Evolutionary conservation across 1,140 invertebrate genomes (phyloP), one percentile per base, ranked within the genome.

Genomic region (Heterodera schachtii): DNA sequence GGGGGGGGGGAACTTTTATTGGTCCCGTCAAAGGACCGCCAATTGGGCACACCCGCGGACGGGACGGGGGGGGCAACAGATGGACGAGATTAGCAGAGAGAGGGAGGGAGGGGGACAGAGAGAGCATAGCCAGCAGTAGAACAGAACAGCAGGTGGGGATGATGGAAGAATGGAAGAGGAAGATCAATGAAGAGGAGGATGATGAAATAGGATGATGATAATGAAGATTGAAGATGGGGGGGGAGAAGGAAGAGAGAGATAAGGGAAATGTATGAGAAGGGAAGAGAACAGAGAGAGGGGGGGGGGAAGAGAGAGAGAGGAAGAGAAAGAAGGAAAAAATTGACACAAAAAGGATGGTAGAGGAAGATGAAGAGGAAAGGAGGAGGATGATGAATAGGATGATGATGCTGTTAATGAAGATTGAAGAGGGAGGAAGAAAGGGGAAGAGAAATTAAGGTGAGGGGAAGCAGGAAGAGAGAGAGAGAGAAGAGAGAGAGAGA

Each of bases 21-120:
- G 69, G 69, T 9, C 57, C 69, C 69, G 69, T 41, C 69, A 71
- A 71, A 71, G 69, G 31, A 6, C 69, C 69, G 69, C 69, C 69
- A 71, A 71, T 71, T 71, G 69, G 69, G 57, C 11, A 11, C 6
- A 52, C 11, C 2, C 13, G 57, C 57, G 1, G 57, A 13, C 6
- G 57, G 16, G 57, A 19, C 13, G 57, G 57, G 57, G 16, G 13
- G 11, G 31, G 69, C 21, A 71, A 46, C 69, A 71, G 69, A 71
- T 71, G 69, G 69, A 71, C 69, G 69, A 46, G 69, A 71, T 71
- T 71, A 71, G 69, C 57, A 64, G 16, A 19, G 16, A 19, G 57
- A 41, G 69, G 21, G 57, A 64, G 4, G 69, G 69, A 19, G 2
- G 8, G 31, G 69, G 69, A 41, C 1, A 41, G 44, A 71, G n/a